Base-by-base conservation (phyloP, 2,113 vertebrate species). In the Atractosteus spatula region DNA sequence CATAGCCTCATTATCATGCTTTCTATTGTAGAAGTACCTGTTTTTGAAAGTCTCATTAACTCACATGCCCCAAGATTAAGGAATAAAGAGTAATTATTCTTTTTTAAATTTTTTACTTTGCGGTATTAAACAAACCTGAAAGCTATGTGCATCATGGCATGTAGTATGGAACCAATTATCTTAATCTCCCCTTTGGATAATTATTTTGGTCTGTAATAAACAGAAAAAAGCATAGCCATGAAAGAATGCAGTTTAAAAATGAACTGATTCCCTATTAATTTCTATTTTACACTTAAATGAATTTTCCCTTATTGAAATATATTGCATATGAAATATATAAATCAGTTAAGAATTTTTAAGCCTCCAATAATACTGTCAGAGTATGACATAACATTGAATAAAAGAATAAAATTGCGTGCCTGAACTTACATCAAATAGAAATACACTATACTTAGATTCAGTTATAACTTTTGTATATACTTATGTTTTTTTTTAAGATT, bases 161-260 rank as follows among this genome's bases (percentile, higher is more conserved):
- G 81, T 83, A 80, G 83, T 71, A 76, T 79, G 81, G 80, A 89
- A 84, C 84, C 84, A 88, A 84, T 91, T 89, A 89, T 76, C 70
- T 87, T 81, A 84, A 81, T 86, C 83, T 87, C 84, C 79, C 82
- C 66, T 77, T 70, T 77, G 77, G 82, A 77, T 86, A 91, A 88
- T 91, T 89, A 85, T 86, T 84, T 86, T 89, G 84, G 89, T 89
- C 81, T 81, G 85, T 83, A 83, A 89, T 89, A 83, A 88, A 75
- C 65, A 70, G 73, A 81, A 77, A 77, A 71, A 43, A 81, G 81
- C 77, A 69, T 77, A 79, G 74, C 78, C 82, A 78, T 82, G 79
- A 75, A 88, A 81, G 74, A 69, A 79, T 77, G 81, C 78, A 77
- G 71, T 81, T 78, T 62, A 81, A 79, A 68, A 77, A 77, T 78